Conservation (phyloP, 2,113 vertebrate species). For the Mesitornis unicolor region DNA sequence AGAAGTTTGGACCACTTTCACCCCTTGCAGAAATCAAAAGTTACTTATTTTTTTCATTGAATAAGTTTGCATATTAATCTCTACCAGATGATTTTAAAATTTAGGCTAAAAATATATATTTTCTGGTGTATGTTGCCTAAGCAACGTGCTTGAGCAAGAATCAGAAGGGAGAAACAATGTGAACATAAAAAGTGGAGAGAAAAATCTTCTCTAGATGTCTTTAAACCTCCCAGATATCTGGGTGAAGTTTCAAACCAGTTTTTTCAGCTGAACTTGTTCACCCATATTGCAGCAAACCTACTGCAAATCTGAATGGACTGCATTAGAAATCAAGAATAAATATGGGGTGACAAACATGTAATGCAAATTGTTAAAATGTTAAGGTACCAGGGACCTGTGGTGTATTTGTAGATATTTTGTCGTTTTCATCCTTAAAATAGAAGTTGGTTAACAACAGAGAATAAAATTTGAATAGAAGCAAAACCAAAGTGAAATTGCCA, state of each 20-base stretch:
- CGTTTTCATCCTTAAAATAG: background rate
- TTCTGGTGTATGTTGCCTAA: background rate
- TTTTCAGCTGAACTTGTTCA: background rate
- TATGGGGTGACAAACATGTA: background rate
- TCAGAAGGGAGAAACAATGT: background rate
- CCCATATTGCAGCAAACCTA: background rate
- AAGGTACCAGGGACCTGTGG: background rate
- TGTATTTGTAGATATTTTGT: background rate
- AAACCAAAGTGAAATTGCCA: background rate
- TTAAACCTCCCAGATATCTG: background rate
- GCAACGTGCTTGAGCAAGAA: background rate
- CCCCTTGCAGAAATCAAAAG: background rate
- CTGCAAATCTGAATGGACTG: background rate
- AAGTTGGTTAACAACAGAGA: background rate
- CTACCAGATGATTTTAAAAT: background rate
- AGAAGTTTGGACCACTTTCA: background rate
- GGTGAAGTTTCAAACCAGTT: background rate
- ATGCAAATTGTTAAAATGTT: background rate
- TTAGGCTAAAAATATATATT: background rate
- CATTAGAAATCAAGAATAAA: background rate
- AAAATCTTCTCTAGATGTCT: background rate
- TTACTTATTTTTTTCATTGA: background rate
- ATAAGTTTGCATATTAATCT: background rate
- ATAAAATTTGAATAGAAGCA: background rate
- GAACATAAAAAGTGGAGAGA: background rate